Evolutionary conservation across 2,113 vertebrate genomes (phyloP), one percentile per base, ranked within the genome.

Genomic region (Vimba vimba): DNA sequence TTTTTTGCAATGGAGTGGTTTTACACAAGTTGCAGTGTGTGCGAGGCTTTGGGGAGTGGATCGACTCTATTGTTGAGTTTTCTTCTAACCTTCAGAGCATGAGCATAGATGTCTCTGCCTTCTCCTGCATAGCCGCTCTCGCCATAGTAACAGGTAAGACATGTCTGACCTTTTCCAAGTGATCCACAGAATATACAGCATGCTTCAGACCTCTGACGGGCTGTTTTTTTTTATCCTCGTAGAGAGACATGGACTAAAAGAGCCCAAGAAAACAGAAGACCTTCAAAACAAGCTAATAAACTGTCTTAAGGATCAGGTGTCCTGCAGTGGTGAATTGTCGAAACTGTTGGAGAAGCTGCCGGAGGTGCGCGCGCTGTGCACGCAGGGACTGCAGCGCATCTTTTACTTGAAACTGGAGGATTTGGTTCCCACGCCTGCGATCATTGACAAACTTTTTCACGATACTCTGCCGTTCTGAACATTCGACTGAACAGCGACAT

Each of bases 361-460:
- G 0, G 97, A 99, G 93, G 97, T 99, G 0, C 97, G 97, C 91
- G 97, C 97, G 21, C 95, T 99, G 91, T 99, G 98, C 94, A 96
- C 97, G 23, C 98, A 98, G 89, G 98, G 98, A 87, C 95, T 99
- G 89, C 98, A 99, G 91, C 97, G 98, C 93, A 99, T 99, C 92
- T 99, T 99, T 95, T 99, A 99, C 91, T 92, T 99, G 94, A 99
- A 99, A 94, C 95, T 99, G 90, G 98, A 99, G 89, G 98, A 99
- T 74, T 94, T 99, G 95, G 98, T 99, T 91, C 96, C 98, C 3
- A 98, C 98, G 2, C 98, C 98, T 79, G 97, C 97, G 88, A 96
- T 97, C 89, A 98, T 99, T 81, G 98, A 99, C 94, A 99, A 98
- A 94, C 96, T 99, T 87, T 99, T 99, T 74, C 95, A 98, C 87